Evolutionary conservation across 2,113 vertebrate species (phyloP).

Genomic region (Pituophis catenifer): DNA sequence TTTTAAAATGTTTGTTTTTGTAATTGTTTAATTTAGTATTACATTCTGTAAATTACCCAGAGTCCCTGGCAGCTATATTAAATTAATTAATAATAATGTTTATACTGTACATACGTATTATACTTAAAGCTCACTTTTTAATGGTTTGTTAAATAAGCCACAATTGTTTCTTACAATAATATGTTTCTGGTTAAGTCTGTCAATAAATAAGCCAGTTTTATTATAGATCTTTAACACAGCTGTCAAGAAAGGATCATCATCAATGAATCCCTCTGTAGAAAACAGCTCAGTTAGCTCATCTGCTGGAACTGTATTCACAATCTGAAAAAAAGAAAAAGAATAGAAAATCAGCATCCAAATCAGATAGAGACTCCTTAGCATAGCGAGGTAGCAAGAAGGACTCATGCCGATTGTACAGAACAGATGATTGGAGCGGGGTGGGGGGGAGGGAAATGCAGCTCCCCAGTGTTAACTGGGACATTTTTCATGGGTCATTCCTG

Average conservation of each 20-base stretch:
- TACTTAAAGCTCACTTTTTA: neutral
- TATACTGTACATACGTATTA: neutral
- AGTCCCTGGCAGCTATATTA: neutral
- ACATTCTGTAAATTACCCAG: neutral
- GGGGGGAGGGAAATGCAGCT: neutral
- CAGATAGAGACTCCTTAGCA: neutral
- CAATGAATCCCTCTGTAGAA: neutral
- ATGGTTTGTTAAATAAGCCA: neutral
- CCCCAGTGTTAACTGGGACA: neutral
- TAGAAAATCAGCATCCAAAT: neutral
- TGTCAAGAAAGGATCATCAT: slow-evolving; percentile 2
- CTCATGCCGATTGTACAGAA: neutral
- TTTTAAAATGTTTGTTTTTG: neutral
- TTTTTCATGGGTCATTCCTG: neutral
- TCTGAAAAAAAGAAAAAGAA: neutral
- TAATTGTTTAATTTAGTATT: neutral
- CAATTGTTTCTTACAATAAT: neutral
- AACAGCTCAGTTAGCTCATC: slow-evolving; percentile 7
- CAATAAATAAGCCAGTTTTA: slow-evolving; percentile 7
- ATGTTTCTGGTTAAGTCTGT: slow-evolving; percentile 8
- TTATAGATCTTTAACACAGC: neutral
- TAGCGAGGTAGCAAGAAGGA: neutral
- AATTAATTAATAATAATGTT: neutral
- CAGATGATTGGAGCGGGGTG: neutral
- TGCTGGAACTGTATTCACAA: slow-evolving; percentile 11